Evolutionary conservation across 2,113 vertebrate species (phyloP), one percentile per base, ranked within the genome.

Genomic region (Neolamprologus longior): DNA sequence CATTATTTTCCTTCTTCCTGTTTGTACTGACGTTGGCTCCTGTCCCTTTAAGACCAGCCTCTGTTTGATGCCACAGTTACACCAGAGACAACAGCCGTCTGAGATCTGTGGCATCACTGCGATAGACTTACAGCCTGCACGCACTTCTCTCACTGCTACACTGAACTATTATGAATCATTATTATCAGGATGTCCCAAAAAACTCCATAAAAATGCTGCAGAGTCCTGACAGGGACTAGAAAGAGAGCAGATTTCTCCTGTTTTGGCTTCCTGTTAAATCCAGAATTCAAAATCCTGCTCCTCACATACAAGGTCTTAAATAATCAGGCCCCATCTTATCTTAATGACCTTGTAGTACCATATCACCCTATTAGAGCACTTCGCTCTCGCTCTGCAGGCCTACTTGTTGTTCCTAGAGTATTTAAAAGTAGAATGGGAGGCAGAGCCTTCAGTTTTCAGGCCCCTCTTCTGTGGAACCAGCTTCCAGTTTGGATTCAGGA

Each of bases 361-460:
- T 28, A 58, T 58, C 55, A 58, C 24, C 55, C 55, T 28, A 57
- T 28, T 0, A 58, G 55, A 58, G 24, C 24, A 58, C 55, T 3
- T 15, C 0, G 24, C 55, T 58, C 55, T 0, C 13, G 0, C 13
- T 0, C 55, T 58, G 55, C 55, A 28, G 24, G 3, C 4, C 3
- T 58, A 58, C 55, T 58, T 58, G 55, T 28, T 58, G 55, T 58
- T 58, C 24, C 55, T 28, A 28, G 55, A 57, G 55, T 28, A 28
- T 57, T 57, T 28, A 26, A 57, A 55, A 28, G 54, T 57, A 28
- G 54, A 57, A 28, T 28, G 24, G 12, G 24, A 57, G 24, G 24
- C 0, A 28, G 55, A 57, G 55, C 24, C 55, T 57, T 28, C 55
- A 57, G 24, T 14, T 57, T 57, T 50, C 52, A 54, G 52, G 52